These are phyloP conservation scores for Heliconius hortense DNA, from an alignment of 2,888 invertebrate species.

Conservation along the genomic window DNA sequence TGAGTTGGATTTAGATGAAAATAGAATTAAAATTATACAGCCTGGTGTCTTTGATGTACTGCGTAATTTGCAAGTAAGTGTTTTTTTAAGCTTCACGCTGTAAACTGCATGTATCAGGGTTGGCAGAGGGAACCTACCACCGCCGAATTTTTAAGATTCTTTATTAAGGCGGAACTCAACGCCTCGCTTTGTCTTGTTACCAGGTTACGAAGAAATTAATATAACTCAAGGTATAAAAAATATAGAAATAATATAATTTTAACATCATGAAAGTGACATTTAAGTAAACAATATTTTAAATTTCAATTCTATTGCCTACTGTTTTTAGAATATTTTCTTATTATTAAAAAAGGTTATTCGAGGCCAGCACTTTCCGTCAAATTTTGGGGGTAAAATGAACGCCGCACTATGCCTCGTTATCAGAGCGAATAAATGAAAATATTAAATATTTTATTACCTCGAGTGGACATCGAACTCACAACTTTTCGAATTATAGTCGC, in stretches of 20 bases:
- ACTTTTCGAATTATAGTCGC: not conserved
- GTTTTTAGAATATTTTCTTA: too few species aligned
- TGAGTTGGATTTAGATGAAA: slow-evolving; percentile 19
- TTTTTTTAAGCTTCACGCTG: not conserved
- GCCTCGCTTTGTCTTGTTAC: not conserved
- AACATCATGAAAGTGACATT: too few species aligned
- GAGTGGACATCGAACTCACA: not conserved
- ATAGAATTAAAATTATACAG: slow-evolving; percentile 13
- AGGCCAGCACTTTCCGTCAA: too few species aligned
- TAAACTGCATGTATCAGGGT: not conserved
- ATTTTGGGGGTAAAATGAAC: too few species aligned
- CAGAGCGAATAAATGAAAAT: not conserved
- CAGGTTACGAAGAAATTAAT: not conserved
- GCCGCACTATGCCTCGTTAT: not conserved
- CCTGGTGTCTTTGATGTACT: slow-evolving; percentile 10
- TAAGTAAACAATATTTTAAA: too few species aligned
- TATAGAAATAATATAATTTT: too few species aligned
- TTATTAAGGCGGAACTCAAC: not conserved
- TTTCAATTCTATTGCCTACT: too few species aligned
- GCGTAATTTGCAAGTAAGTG: not conserved
- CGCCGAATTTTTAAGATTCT: too few species aligned
- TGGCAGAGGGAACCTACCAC: not conserved
- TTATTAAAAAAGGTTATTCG: too few species aligned
- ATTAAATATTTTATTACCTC: not conserved
- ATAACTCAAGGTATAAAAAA: not conserved